A percentile compares a stretch with the other conserved stretches of the same genome.
phyloP scores from a whole-genome alignment of 2,113 vertebrate genomes.

The Otus sunia region DNA sequence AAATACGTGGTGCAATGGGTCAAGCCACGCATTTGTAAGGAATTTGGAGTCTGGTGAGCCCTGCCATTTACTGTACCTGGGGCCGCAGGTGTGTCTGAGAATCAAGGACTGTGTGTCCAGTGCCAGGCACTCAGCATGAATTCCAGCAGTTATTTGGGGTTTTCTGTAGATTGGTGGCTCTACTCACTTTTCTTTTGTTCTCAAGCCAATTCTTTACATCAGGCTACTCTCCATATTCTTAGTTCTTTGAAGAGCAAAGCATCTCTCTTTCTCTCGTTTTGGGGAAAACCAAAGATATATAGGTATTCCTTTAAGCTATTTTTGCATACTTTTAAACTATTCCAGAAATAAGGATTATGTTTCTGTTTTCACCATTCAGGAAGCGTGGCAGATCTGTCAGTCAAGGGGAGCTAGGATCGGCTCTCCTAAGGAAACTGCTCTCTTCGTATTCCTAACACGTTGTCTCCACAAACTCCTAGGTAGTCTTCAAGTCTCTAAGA shows the following conservation, averaged over 20 bases:
- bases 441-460: background rate
- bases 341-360: background rate
- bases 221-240: background rate
- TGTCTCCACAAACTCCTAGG: background rate
- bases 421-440: background rate
- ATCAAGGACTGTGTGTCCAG: fast-evolving
- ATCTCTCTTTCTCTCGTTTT: background rate
- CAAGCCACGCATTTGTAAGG: background rate
- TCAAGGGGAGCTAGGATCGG: background rate
- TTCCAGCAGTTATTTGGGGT: background rate
- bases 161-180: background rate
- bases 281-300: background rate
- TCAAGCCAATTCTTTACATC: background rate
- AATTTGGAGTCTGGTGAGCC: background rate
- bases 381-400: background rate
- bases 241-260: background rate
- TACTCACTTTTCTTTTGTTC: background rate
- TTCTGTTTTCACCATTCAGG: background rate
- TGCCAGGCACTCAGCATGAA: background rate
- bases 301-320: background rate
- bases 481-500: background rate
- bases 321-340: background rate
- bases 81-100: background rate
- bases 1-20: background rate
- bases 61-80: background rate